Percentiles rank a stretch among this genome's conserved stretches.
These are phyloP conservation scores for Ciconia boyciana DNA, from an alignment of 2,113 vertebrate genomes.

Conservation along the genomic window DNA sequence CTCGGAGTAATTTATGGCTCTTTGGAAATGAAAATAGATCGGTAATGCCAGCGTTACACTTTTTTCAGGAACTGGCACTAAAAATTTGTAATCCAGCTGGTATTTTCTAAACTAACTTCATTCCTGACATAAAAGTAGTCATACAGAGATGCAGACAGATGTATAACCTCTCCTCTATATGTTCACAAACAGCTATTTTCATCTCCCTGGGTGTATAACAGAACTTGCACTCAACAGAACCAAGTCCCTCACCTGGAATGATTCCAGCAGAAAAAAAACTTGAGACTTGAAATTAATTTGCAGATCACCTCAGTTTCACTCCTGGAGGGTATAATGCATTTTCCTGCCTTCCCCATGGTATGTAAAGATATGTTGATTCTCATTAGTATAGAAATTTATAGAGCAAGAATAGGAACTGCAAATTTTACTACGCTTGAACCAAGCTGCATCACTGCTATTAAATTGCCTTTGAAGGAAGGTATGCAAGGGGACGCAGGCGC, in stretches of 20 bases:
- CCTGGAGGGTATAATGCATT: background rate
- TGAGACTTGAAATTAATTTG: background rate
- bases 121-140: background rate
- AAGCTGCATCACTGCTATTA: background rate
- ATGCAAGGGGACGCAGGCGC: accelerated
- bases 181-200: background rate
- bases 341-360: background rate
- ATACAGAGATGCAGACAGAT: background rate
- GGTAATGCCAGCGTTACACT: background rate
- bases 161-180: too few relatives aligned
- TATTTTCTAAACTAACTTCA: background rate
- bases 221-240: background rate
- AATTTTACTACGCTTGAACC: too few relatives aligned
- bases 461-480: background rate
- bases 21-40: background rate
- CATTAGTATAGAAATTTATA: background rate
- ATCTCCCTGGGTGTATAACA: background rate
- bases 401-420: background rate
- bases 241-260: background rate
- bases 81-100: background rate
- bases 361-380: background rate
- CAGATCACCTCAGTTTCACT: background rate
- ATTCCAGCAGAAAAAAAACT: background rate
- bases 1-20: background rate
- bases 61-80: background rate